Base-by-base conservation (phyloP, 2,888 invertebrate species). In the Hipparchia semele region DNA sequence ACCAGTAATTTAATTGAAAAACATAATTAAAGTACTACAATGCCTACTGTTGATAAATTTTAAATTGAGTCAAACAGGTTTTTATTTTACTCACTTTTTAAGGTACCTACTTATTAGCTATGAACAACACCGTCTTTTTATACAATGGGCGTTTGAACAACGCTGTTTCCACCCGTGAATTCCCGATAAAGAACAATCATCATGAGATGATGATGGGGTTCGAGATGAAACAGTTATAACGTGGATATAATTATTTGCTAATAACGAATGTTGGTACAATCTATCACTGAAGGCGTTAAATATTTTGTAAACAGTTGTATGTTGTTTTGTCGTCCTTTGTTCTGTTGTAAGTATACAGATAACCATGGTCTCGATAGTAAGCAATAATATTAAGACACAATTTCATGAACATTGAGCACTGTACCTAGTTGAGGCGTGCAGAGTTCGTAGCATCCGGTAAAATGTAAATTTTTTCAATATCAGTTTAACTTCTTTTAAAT, bases 251-350 rank as follows among this genome's bases (percentile, higher is more conserved):
- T 13, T 45, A 54, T 13, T 56, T 58, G 56, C 58, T 13, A 46
- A 46, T 67, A n/a, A 67, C 60, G 62, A 39, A 49, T 69, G 71
- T 65, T 71, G 65, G 49, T 58, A 66, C 56, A 33, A 33, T 61
- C 54, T 54, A 51, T 71, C 70, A 71, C 62, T 71, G 72, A 69
- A 56, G 23, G 73, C 66, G 65, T 61, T 62, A 53, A 66, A 67
- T 75, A 65, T 73, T 74, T 74, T 70, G 71, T 59, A 74, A 77
- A 77, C 73, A 73, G 51, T 39, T 56, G 23, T 45, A 39, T 64
- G 61, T 39, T 61, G 60, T 13, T 61, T 68, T 68, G 64, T 62
- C 59, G 59, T 9, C 61, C n/a, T 60, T 54, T 53, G 46, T 70
- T 70, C 54, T 39, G 49, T 49, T 49, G 8, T 4, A 49, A 8